phyloP scores from a whole-genome alignment of 2,113 vertebrate genomes.

The Ageneiosus marmoratus region DNA sequence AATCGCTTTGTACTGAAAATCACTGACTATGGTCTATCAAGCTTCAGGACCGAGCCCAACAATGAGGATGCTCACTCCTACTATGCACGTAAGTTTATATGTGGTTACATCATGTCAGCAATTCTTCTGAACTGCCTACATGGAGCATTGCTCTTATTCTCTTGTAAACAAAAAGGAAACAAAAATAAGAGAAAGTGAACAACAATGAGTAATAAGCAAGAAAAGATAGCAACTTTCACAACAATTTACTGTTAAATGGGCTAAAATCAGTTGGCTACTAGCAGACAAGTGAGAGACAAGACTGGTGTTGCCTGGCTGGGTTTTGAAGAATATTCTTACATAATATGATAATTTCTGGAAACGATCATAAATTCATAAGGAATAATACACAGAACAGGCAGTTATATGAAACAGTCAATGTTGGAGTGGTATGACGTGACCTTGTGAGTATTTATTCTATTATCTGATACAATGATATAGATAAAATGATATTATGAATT shows the following conservation, averaged over 20 bases:
- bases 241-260: background rate
- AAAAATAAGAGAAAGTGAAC: background rate
- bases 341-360: background rate
- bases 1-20: conserved; percentile 95
- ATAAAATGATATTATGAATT: background rate
- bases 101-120: background rate
- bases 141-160: background rate
- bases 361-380: background rate
- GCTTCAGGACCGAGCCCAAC: conserved; percentile 72
- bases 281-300: background rate
- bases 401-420: background rate
- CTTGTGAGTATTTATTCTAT: background rate
- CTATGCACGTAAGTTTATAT: conserved; percentile 83
- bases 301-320: background rate
- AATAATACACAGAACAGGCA: background rate
- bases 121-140: background rate
- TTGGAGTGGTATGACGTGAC: background rate
- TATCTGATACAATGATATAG: background rate
- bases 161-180: background rate
- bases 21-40: conserved; percentile 90
- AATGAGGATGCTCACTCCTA: conserved; percentile 78
- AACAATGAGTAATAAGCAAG: background rate
- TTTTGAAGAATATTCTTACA: background rate
- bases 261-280: background rate
- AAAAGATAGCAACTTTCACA: too few relatives aligned